Evolutionary conservation across 2,113 vertebrate species (phyloP).

Genomic region (Sphaerodactylus townsendi): DNA sequence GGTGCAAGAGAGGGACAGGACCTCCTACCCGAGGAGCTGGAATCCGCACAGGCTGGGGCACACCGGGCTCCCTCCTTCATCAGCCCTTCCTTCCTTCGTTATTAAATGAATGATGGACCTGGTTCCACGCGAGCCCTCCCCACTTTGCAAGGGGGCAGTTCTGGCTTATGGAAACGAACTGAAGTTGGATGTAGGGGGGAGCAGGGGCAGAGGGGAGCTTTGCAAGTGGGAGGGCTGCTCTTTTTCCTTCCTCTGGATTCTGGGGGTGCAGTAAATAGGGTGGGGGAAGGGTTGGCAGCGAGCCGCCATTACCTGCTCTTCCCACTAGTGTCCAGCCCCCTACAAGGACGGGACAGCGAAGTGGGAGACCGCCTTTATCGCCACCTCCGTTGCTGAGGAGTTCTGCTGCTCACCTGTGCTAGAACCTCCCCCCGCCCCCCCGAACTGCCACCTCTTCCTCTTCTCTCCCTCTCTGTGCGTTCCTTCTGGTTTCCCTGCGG

Average conservation of each 20-base stretch:
- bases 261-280: neutral
- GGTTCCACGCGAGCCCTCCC: neutral
- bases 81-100: conserved; percentile 26
- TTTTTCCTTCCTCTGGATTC: neutral
- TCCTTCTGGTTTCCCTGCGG: neutral
- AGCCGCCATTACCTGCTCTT: neutral
- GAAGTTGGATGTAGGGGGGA: neutral
- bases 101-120: conserved; percentile 3
- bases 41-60: conserved; percentile 21
- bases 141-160: neutral
- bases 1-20: neutral
- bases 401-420: neutral
- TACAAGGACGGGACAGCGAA: neutral
- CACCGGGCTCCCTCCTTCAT: conserved; percentile 30
- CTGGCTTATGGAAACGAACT: neutral
- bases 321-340: neutral
- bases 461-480: neutral
- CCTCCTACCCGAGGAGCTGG: conserved; percentile 14
- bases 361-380: neutral
- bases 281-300: neutral
- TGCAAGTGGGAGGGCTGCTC: neutral
- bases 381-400: too few species aligned
- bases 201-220: neutral
- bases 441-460: neutral
- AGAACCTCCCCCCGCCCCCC: too few species aligned